Conservation (phyloP, 2,888 invertebrate species). For the Arrhopalites spinosus region DNA sequence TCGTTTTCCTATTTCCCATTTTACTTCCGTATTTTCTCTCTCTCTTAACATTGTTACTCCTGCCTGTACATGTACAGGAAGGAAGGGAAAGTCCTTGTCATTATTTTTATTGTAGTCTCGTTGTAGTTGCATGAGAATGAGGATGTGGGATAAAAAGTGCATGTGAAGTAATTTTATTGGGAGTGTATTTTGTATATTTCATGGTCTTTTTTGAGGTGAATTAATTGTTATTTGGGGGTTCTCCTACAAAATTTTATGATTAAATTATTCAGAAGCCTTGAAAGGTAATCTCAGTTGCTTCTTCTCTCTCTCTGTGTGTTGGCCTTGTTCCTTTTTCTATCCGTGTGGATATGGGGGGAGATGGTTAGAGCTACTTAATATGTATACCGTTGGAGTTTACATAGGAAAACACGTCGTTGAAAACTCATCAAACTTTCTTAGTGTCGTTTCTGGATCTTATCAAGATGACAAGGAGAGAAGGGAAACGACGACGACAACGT, state of each 20-base stretch:
- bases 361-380: conserved; percentile 13
- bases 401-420: conserved; percentile 26
- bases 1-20: background rate
- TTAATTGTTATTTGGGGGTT: conserved; percentile 1
- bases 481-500: background rate
- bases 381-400: conserved; percentile 17
- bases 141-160: no score
- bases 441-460: conserved; percentile 7
- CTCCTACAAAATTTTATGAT: conserved; percentile 14
- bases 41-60: background rate
- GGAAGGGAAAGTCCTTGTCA: no score
- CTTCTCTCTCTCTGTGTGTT: background rate
- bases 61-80: background rate
- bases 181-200: no score
- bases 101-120: no score
- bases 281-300: conserved; percentile 7
- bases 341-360: background rate
- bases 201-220: background rate
- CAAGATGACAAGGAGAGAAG: background rate
- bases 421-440: conserved; percentile 28
- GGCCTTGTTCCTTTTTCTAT: background rate
- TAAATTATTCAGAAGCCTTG: conserved; percentile 13
- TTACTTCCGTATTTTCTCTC: background rate
- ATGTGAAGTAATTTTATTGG: no score
- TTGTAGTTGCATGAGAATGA: no score